Conservation (phyloP, 2,113 vertebrate genomes). For the Delphinapterus leucas region DNA sequence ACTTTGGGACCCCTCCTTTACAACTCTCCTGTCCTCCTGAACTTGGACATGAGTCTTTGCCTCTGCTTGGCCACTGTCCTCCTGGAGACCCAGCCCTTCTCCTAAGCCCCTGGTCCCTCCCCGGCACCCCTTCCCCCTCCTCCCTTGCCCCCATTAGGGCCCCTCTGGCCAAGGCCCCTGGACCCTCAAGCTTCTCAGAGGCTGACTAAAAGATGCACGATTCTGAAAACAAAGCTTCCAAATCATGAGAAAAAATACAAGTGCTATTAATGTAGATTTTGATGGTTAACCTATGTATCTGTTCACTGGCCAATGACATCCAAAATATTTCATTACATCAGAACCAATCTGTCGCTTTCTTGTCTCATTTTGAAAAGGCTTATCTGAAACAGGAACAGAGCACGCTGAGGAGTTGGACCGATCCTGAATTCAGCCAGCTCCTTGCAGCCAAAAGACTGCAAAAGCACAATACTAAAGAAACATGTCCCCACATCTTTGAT, state of each 20-base stretch:
- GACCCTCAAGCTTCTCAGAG: background rate
- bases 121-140: too few relatives aligned
- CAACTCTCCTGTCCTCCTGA: background rate
- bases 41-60: background rate
- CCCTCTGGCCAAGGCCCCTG: background rate
- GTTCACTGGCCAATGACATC: background rate
- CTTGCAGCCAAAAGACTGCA: background rate
- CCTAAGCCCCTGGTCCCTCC: rapidly evolving
- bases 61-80: background rate
- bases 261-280: background rate
- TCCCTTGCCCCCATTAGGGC: background rate
- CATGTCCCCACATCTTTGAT: too few relatives aligned
- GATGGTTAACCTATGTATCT: background rate
- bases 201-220: background rate
- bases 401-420: background rate
- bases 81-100: background rate
- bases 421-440: background rate
- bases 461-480: background rate
- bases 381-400: background rate
- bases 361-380: background rate
- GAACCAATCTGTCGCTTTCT: background rate
- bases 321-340: background rate
- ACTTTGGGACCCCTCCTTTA: too few relatives aligned
- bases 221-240: background rate
- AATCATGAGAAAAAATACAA: background rate